Evolutionary conservation across 2,797 vertebrate species (phyloP).

Genomic region (Esox lucius): DNA sequence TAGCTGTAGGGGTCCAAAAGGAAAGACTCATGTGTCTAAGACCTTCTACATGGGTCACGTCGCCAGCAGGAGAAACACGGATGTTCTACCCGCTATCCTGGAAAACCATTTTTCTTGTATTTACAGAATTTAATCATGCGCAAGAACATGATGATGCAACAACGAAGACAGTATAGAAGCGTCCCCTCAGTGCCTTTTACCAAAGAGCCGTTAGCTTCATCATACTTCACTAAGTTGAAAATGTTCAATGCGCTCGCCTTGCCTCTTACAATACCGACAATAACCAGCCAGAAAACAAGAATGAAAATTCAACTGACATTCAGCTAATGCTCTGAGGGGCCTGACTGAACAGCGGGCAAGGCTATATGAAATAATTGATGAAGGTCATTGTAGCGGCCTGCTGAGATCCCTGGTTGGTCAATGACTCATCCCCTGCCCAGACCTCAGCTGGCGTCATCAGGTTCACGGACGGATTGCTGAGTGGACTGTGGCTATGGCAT

Average conservation of each 20-base stretch:
- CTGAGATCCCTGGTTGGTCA: conserved; percentile 8
- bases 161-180: no score
- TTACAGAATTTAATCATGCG: no score
- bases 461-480: not conserved
- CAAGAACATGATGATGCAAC: no score
- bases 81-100: no score
- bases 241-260: not conserved
- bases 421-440: conserved; percentile 28
- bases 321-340: conserved; percentile 5
- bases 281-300: not conserved
- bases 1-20: no score
- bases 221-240: no score
- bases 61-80: no score
- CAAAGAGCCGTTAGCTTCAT: no score
- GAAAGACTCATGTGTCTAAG: no score
- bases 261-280: not conserved
- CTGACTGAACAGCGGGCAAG: conserved; percentile 16
- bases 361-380: conserved; percentile 44
- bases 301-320: conserved; percentile 23
- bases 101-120: no score
- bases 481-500: not conserved
- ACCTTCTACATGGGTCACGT: no score
- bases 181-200: no score
- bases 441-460: not conserved
- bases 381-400: conserved; percentile 15